Evolutionary conservation across 2,113 vertebrate genomes (phyloP).

Genomic region (Salvator merianae): DNA sequence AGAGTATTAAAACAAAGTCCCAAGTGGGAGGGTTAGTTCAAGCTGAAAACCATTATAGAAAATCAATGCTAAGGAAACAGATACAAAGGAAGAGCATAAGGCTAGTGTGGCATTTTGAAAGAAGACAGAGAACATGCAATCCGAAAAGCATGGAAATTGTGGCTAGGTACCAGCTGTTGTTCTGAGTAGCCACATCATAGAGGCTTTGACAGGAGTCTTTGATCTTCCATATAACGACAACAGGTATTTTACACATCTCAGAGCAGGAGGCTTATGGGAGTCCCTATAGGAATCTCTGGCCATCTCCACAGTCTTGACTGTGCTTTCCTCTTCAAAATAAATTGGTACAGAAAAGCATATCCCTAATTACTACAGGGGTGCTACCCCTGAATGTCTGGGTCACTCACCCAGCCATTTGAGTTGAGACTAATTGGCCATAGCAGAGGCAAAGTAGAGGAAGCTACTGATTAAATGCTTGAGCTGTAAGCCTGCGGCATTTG

Average conservation of each 20-base stretch:
- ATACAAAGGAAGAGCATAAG: background rate
- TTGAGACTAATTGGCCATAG: conserved; percentile 12
- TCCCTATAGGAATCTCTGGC: background rate
- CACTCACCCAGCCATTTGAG: conserved; percentile 22
- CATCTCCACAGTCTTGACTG: background rate
- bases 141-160: background rate
- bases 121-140: background rate
- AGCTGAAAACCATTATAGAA: background rate
- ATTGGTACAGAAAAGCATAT: background rate
- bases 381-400: background rate
- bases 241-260: background rate
- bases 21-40: background rate
- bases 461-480: background rate
- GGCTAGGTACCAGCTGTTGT: background rate
- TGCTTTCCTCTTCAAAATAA: background rate
- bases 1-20: background rate
- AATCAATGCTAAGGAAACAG: background rate
- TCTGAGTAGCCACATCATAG: background rate
- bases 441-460: conserved; percentile 5
- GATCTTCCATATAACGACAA: background rate
- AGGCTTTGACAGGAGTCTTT: background rate
- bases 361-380: conserved; percentile 21
- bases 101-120: background rate
- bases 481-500: background rate
- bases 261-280: background rate